phyloP scores from a whole-genome alignment of 2,888 invertebrate species.

The Orthonevra nobilis region DNA sequence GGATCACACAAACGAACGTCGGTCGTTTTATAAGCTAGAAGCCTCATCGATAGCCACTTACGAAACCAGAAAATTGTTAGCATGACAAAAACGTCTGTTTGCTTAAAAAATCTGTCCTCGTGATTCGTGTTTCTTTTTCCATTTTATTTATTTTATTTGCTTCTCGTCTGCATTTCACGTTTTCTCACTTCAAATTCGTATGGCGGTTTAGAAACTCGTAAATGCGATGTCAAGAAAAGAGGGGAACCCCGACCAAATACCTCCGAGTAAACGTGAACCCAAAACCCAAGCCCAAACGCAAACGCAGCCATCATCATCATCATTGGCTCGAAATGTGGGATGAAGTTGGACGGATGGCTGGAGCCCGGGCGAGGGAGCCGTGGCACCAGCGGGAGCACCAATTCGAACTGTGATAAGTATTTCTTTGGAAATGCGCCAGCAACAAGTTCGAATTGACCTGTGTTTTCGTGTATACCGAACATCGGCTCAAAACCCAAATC shows the following conservation, averaged over 20 bases:
- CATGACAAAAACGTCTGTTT: conserved; percentile 71
- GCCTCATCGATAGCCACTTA: conserved; percentile 58
- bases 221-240: background rate
- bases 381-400: conserved; percentile 5
- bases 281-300: conserved; percentile 9
- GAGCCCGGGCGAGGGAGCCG: background rate
- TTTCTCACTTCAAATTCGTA: conserved; percentile 15
- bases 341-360: conserved; percentile 16
- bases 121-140: conserved; percentile 57
- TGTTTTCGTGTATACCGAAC: conserved; percentile 63
- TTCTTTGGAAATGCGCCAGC: conserved; percentile 64
- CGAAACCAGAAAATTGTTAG: conserved; percentile 65
- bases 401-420: conserved; percentile 63
- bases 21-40: background rate
- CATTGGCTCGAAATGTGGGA: conserved; percentile 37
- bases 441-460: conserved; percentile 65
- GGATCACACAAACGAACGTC: no score
- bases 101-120: conserved; percentile 67
- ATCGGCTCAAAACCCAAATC: conserved; percentile 40
- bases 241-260: background rate
- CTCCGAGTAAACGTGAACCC: conserved; percentile 11
- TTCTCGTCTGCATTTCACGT: conserved; percentile 29
- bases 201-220: no score
- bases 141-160: conserved; percentile 31
- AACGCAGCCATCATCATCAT: conserved; percentile 44